A percentile compares a stretch with the other conserved stretches of the same genome.
Evolutionary conservation across 2,113 vertebrate genomes (phyloP).

Genomic region (Bucco capensis): DNA sequence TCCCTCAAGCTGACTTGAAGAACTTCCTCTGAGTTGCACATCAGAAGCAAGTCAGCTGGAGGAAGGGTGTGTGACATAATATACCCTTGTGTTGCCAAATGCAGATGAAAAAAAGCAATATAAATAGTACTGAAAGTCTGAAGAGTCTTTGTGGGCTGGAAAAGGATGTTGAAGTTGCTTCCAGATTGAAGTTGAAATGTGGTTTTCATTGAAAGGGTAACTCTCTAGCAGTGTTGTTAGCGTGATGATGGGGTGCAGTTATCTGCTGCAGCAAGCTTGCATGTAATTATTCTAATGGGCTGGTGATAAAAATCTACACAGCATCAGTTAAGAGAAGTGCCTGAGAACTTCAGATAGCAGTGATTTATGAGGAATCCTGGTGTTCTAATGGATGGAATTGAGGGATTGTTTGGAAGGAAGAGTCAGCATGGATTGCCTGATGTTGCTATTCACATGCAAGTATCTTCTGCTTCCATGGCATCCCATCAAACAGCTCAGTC

Average conservation of each 20-base stretch:
- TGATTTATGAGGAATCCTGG: neutral
- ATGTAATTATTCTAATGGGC: slow-evolving; percentile 51
- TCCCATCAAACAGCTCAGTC: neutral
- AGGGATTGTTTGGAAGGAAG: neutral
- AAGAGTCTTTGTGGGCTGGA: neutral
- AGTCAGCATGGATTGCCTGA: neutral
- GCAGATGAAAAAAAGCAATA: neutral
- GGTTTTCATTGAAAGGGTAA: neutral
- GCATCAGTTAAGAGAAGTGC: neutral
- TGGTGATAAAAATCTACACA: slow-evolving; percentile 51
- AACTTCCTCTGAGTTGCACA: neutral
- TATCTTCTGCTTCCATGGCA: neutral
- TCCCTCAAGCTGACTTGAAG: neutral
- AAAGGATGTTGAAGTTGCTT: neutral
- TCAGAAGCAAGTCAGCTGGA: neutral
- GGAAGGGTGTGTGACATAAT: slow-evolving; percentile 10
- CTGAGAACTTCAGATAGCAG: neutral
- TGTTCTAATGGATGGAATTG: neutral
- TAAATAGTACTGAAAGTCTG: neutral
- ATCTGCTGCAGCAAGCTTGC: neutral
- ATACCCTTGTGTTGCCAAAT: neutral
- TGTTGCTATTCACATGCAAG: neutral
- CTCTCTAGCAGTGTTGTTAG: neutral
- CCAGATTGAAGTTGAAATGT: neutral
- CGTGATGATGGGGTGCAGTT: neutral